Base-by-base conservation (phyloP, 1,140 invertebrate species). In the Cheumatopsyche charites region DNA sequence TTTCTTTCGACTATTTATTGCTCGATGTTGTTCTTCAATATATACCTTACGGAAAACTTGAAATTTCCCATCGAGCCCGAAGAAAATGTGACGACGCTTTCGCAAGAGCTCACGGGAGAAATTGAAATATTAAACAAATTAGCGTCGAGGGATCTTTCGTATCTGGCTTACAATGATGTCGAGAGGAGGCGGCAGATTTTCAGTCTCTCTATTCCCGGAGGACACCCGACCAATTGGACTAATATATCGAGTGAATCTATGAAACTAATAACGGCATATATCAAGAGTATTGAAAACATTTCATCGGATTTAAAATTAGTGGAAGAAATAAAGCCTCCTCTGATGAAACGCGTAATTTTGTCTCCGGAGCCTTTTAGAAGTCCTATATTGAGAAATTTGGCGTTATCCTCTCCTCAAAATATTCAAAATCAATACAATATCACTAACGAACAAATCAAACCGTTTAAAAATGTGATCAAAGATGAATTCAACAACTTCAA, bases 181-280 rank as follows among this genome's bases (percentile, higher is more conserved):
- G 1, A 58, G 1, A 84, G 90, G 72, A 85, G 91, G 71, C 71
- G 79, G 43, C 78, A 87, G 63, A 82, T 93, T 19, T 94, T 91
- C 77, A 86, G 86, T 12, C 79, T 94, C 0, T 93, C 91, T 63
- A 87, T 90, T 77, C 92, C 92, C 58, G 90, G 91, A 23, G 90
- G 90, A 61, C 91, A 92, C 80, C 91, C 92, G 1, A 89, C 90
- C 72, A 92, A 91, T 74, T 94, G 92, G 92, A 92, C 90, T 75
- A 85, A 84, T 67, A 78, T 93, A 3, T 81, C 90, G 11, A 84
- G 88, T 73, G 86, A 86, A 75, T 88, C 87, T 78, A 76, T 90
- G 1, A 78, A 77, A 36, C 79, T 88, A 0, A 82, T 92, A 0
- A 88, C 86, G 67, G 82, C 84, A 58, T 93, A 90, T 77, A 86